A percentile compares a stretch with the other conserved stretches of the same genome.
Evolutionary conservation across 2,113 vertebrate genomes (phyloP).

Genomic region (Oryzias melastigma): DNA sequence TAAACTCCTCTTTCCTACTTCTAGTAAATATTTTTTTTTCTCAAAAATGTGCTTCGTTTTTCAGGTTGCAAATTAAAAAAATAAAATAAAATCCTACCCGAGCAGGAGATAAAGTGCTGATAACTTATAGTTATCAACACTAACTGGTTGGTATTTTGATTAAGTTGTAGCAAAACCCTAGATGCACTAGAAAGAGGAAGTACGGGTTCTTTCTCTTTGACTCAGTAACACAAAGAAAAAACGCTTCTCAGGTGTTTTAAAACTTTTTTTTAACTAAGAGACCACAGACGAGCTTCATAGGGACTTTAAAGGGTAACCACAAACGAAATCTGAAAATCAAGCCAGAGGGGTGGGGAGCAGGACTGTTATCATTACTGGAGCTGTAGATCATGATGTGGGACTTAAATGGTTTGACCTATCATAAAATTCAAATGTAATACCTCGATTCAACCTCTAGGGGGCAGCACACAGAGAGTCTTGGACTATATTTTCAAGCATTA

Average conservation of each 20-base stretch:
- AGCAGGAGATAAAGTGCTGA: conserved; percentile 22
- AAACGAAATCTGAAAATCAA: too few species aligned
- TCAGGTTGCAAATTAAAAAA: not conserved
- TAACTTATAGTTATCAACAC: conserved; percentile 30
- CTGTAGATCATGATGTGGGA: too few species aligned
- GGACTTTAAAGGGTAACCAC: conserved; percentile 32
- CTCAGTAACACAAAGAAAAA: conserved; percentile 29
- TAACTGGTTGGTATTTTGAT: too few species aligned
- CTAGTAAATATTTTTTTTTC: not conserved
- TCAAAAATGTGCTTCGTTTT: conserved; percentile 3
- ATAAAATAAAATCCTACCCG: not conserved
- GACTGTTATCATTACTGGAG: too few species aligned
- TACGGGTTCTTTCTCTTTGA: conserved; percentile 28
- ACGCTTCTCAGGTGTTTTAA: conserved; percentile 29
- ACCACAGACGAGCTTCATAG: conserved; percentile 42
- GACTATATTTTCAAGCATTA: too few species aligned
- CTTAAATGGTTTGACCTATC: too few species aligned
- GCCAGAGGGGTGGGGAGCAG: too few species aligned
- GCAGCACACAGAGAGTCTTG: too few species aligned
- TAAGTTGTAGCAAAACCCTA: conserved; percentile 26
- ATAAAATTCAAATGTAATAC: too few species aligned
- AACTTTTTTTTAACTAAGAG: conserved; percentile 29
- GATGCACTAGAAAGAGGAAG: conserved; percentile 41
- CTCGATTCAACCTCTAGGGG: too few species aligned
- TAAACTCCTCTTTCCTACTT: conserved; percentile 30